A percentile compares a stretch with the other conserved stretches of the same genome.
phyloP scores from a whole-genome alignment of 1,140 invertebrate species.

The Lasaia peninsularis region DNA sequence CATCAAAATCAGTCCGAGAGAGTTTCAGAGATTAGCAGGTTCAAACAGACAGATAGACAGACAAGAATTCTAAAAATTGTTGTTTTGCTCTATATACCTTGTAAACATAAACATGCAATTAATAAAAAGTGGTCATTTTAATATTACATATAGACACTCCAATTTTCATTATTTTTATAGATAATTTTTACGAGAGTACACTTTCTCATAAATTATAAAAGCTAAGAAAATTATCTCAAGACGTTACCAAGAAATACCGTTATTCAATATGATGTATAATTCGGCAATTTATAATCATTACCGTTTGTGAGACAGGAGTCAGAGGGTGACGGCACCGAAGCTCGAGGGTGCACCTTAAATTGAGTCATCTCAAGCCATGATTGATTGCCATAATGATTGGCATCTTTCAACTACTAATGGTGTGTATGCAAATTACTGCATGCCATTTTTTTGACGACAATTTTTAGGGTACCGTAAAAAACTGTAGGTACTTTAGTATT shows the following conservation, averaged over 20 bases:
- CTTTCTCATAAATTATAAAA: not conserved
- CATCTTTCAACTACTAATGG: slow-evolving; percentile 49
- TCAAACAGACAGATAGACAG: too few species aligned
- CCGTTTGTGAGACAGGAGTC: slow-evolving; percentile 39
- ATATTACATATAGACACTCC: too few species aligned
- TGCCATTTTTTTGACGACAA: slow-evolving; percentile 37
- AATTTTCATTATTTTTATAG: too few species aligned
- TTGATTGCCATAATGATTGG: slow-evolving; percentile 65
- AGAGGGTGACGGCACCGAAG: slow-evolving; percentile 27
- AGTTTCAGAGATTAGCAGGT: too few species aligned
- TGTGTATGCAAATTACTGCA: slow-evolving; percentile 51
- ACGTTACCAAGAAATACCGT: slow-evolving; percentile 29
- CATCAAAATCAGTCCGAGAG: too few species aligned
- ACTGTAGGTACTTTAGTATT: too few species aligned
- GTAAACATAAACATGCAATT: too few species aligned
- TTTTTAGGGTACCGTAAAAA: too few species aligned
- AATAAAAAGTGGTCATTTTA: too few species aligned
- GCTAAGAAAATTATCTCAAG: not conserved
- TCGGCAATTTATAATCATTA: slow-evolving; percentile 67
- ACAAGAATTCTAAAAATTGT: too few species aligned
- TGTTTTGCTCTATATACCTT: too few species aligned
- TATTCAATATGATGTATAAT: slow-evolving; percentile 51
- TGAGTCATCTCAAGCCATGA: slow-evolving; percentile 66
- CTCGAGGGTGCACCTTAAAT: slow-evolving; percentile 54
- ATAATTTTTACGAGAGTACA: too few species aligned